Base-by-base conservation (phyloP, 1,140 invertebrate species). In the Drosophila lowei region DNA sequence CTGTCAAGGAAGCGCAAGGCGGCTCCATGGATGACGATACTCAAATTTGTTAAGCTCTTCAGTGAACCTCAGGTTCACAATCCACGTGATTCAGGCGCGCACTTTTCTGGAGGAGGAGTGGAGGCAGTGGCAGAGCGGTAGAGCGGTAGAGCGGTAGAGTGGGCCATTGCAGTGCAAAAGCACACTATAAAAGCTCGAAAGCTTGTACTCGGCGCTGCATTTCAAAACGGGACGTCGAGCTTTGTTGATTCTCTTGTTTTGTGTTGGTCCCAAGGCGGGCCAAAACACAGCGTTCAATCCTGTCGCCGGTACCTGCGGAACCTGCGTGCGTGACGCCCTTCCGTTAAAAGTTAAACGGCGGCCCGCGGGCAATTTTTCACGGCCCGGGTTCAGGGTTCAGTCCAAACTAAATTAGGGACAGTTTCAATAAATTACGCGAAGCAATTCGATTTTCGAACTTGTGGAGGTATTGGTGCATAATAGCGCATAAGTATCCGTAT, bases 191-290 rank as follows among this genome's bases (percentile, higher is more conserved):
- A 83, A 77, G 62, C 73, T 72, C 30, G 0, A 28, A 61, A 72
- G 79, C 74, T 73, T 30, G 18, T 8, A 4, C 23, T 6, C 72
- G 77, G 75, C 75, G 75, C 75, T 79, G 55, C 44, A 79, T 81
- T 81, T 73, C 3, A 78, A 83, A 47, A 46, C 8, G 15, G 41
- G 55, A 60, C 57, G 74, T n/a, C 60, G 42, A 68, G 68, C 68
- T 60, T 46, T 44, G 7, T 28, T 25, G 21, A 21, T 25, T 46
- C 54, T 44, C 28, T 46, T 42, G 21, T 56, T 38, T 5, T 38
- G 34, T 13, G 11, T 38, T 11, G 34, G 3, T 38, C 3, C 11
- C 34, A 38, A 5, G 34, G 3, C 8, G 8, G 30, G 30, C 25
- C 48, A 34, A 34, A 34, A 50, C 48, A n/a, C 25, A 52, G 25